Conservation (phyloP, 2,797 vertebrate genomes). For the Sylvia borin region DNA sequence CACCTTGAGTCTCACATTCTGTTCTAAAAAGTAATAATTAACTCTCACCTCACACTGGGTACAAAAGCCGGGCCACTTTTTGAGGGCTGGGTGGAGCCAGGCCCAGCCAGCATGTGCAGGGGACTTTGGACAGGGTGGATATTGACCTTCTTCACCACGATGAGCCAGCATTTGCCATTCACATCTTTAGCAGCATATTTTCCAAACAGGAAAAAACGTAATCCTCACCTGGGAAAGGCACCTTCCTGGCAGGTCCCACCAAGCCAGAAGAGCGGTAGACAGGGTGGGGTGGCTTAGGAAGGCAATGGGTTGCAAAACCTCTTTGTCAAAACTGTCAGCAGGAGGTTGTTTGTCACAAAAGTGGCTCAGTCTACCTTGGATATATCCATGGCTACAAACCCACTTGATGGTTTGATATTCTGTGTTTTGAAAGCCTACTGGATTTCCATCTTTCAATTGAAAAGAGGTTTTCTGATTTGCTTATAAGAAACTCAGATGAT, state of each 20-base stretch:
- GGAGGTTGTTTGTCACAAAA: background rate
- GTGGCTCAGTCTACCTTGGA: background rate
- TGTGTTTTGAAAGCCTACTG: background rate
- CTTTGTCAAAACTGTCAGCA: background rate
- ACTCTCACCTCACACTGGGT: background rate
- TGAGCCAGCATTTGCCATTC: background rate
- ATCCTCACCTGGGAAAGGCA: background rate
- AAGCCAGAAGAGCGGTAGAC: rapidly evolving
- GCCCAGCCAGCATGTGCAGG: background rate
- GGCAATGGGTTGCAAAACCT: background rate
- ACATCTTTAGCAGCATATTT: background rate
- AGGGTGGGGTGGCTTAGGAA: background rate
- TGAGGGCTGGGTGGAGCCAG: background rate
- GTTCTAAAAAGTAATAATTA: background rate
- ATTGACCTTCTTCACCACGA: rapidly evolving
- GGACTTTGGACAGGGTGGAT: background rate
- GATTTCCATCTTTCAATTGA: background rate
- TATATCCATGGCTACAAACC: background rate
- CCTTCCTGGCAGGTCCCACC: background rate
- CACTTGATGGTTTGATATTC: background rate
- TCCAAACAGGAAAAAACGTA: background rate
- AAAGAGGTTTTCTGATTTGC: background rate
- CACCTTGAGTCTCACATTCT: background rate
- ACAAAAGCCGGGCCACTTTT: background rate
- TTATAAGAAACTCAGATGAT: background rate